Evolutionary conservation across 2,888 invertebrate species (phyloP).

Genomic region (Hofmannophila pseudospretella): DNA sequence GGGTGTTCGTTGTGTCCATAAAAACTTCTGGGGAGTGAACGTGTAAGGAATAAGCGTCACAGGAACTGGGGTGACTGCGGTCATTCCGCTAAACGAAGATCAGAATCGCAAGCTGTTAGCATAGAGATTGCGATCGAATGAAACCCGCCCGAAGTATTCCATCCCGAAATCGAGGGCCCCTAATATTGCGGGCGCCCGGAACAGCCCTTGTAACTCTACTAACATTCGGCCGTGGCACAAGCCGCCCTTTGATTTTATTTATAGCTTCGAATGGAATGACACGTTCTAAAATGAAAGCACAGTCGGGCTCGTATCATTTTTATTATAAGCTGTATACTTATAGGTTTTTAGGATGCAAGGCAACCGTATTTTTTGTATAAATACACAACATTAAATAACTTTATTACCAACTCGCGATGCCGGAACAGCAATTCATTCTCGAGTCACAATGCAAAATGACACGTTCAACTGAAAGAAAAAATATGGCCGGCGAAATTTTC

Average conservation of each 20-base stretch:
- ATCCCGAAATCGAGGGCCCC: slow-evolving; percentile 66
- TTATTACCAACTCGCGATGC: slow-evolving; percentile 8
- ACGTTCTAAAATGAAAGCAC: slow-evolving; percentile 34
- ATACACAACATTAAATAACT: slow-evolving; percentile 11
- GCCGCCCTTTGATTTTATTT: slow-evolving; percentile 61
- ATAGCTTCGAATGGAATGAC: slow-evolving; percentile 39
- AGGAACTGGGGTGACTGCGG: slow-evolving; percentile 70
- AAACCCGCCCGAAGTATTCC: slow-evolving; percentile 71
- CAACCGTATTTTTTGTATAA: too few species aligned
- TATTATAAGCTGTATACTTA: too few species aligned
- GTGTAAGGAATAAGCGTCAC: slow-evolving; percentile 75
- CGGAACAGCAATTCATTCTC: slow-evolving; percentile 27
- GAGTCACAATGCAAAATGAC: slow-evolving; percentile 39
- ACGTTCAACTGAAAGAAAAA: slow-evolving; percentile 46
- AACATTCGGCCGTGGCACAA: slow-evolving; percentile 55
- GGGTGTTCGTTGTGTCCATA: slow-evolving; percentile 61
- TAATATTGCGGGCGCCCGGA: slow-evolving; percentile 68
- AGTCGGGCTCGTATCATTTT: too few species aligned
- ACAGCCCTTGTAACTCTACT: slow-evolving; percentile 63
- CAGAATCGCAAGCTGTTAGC: slow-evolving; percentile 78
- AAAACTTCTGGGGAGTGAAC: slow-evolving; percentile 71
- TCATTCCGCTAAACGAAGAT: slow-evolving; percentile 78
- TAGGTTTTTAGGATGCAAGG: too few species aligned
- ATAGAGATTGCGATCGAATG: slow-evolving; percentile 78
- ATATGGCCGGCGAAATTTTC: slow-evolving; percentile 44